Evolutionary conservation across 2,888 invertebrate species (phyloP).

Genomic region (Anthophora plumipes): DNA sequence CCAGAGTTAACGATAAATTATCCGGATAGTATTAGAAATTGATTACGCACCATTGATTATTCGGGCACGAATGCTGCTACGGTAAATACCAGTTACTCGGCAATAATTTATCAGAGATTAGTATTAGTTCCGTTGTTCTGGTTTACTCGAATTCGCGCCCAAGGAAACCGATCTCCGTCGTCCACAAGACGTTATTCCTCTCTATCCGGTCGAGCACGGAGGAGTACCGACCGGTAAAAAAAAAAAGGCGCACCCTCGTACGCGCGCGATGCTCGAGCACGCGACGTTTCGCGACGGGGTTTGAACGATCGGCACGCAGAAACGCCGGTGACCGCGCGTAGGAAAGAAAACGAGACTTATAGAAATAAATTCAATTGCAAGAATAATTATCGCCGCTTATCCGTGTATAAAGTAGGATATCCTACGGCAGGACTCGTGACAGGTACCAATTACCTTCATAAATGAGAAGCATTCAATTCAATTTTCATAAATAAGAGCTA

Average conservation of each 20-base stretch:
- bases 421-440: constrained; percentile 77
- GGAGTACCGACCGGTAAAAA: constrained; percentile 7
- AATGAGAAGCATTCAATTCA: constrained; percentile 82
- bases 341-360: constrained; percentile 69
- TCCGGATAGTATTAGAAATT: constrained; percentile 63
- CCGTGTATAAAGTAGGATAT: constrained; percentile 79
- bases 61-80: constrained; percentile 26
- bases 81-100: constrained; percentile 61
- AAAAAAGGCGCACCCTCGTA: constrained; percentile 31
- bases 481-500: constrained; percentile 82
- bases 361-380: constrained; percentile 79
- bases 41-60: constrained; percentile 69
- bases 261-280: constrained; percentile 44
- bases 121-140: constrained; percentile 58
- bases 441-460: constrained; percentile 82
- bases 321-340: constrained; percentile 54
- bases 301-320: constrained; percentile 66
- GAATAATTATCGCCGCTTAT: constrained; percentile 81
- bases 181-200: constrained; percentile 29
- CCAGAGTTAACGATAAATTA: constrained; percentile 63
- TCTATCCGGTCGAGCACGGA: constrained; percentile 3
- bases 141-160: constrained; percentile 39
- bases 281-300: constrained; percentile 63
- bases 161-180: background rate
- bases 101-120: constrained; percentile 70